Percentiles rank a stretch among this genome's conserved stretches.
These are phyloP conservation scores for Macrosoma leucophasiata DNA, from an alignment of 2,888 invertebrate genomes.

Conservation along the genomic window DNA sequence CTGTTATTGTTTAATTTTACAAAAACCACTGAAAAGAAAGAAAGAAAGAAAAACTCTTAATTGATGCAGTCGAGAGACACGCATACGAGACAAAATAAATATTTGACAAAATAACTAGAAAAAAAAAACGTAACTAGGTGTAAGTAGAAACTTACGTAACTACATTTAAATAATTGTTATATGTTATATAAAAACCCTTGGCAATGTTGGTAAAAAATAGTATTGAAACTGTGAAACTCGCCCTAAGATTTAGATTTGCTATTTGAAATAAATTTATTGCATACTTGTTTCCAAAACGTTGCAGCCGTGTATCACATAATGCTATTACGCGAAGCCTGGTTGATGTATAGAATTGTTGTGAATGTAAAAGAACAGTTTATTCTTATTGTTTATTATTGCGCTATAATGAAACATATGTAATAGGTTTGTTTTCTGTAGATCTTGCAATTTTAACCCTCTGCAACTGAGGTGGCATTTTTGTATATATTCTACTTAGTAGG, in stretches of 20 bases:
- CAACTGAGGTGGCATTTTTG: too few species aligned
- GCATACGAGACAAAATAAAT: too few species aligned
- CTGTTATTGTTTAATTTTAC: too few species aligned
- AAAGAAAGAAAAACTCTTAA: background rate
- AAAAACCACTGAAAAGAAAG: too few species aligned
- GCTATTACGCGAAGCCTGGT: constrained; percentile 42
- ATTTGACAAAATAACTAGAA: too few species aligned
- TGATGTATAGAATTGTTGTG: constrained; percentile 51
- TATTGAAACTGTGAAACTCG: background rate
- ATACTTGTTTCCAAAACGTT: constrained; percentile 7
- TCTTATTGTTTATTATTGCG: constrained; percentile 28
- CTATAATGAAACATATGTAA: constrained; percentile 8
- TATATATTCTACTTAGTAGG: too few species aligned
- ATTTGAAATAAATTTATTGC: too few species aligned
- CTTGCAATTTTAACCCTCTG: too few species aligned
- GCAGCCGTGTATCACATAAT: constrained; percentile 33
- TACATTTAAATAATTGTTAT: too few species aligned
- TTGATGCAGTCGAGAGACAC: background rate
- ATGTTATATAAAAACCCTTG: background rate
- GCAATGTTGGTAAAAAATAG: background rate
- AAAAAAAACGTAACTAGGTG: too few species aligned
- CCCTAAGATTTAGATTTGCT: background rate
- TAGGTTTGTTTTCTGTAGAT: constrained; percentile 5
- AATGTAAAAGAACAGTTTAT: constrained; percentile 54
- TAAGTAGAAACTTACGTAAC: too few species aligned